Evolutionary conservation across 2,797 vertebrate species (phyloP).

Genomic region (Orientallactaga sibirica): DNA sequence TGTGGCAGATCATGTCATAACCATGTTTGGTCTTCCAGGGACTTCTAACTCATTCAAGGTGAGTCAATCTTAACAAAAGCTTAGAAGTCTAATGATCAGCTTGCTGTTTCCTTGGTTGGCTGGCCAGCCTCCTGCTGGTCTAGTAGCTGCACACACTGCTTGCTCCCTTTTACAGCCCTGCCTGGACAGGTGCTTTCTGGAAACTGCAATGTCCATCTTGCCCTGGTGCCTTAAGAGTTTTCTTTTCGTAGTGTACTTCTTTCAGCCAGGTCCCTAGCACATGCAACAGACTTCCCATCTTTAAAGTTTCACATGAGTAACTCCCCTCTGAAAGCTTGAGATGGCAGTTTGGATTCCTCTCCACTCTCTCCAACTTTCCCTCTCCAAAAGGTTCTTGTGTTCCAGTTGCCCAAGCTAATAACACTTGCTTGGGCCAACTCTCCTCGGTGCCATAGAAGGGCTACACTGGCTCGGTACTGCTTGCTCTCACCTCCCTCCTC

Average conservation of each 20-base stretch:
- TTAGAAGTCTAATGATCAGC: neutral
- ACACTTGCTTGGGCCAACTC: neutral
- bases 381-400: no score
- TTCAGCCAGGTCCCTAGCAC: neutral
- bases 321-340: neutral
- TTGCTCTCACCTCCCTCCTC: accelerated
- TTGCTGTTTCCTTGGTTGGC: no score
- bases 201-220: neutral
- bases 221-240: neutral
- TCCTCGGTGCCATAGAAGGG: neutral
- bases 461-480: accelerated
- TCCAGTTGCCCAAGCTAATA: no score
- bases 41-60: neutral
- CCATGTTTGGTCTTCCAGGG: neutral
- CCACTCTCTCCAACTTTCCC: neutral
- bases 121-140: neutral
- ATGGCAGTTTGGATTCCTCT: neutral
- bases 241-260: neutral
- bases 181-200: neutral
- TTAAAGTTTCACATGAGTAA: neutral
- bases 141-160: no score
- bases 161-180: neutral
- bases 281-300: neutral
- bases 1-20: neutral
- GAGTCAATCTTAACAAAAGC: neutral